Evolutionary conservation across 35 echinoderm and acorn worm genomes (phyloP).

Genomic region (Ophiothrix spiculata): DNA sequence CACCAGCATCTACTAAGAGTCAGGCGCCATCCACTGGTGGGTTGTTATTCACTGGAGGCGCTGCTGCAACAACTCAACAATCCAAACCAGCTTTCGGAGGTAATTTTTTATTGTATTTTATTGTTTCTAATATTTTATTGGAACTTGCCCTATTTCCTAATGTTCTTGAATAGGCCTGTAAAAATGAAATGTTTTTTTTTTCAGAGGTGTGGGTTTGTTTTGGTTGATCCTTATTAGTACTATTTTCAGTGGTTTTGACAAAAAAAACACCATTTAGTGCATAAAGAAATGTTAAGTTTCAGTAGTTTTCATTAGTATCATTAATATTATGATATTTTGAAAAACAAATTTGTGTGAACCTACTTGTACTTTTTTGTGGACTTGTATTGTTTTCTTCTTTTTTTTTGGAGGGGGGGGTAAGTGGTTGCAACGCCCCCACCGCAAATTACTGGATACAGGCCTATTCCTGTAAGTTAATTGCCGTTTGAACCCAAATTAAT

Average conservation of each 20-base stretch:
- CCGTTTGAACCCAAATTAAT: no score
- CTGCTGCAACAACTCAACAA: slow-evolving; percentile 19
- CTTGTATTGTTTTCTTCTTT: no score
- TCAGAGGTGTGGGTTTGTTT: background rate
- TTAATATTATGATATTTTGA: no score
- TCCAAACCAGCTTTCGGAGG: slow-evolving; percentile 31
- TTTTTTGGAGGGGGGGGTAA: no score
- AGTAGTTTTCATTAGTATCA: no score
- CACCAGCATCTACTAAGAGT: background rate
- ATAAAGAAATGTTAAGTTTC: background rate
- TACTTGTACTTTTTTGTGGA: no score
- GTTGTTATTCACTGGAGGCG: background rate
- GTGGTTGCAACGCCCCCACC: no score
- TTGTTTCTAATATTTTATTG: background rate
- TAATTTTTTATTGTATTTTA: background rate
- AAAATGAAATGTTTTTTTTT: no score
- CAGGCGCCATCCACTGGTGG: background rate
- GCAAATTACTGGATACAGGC: no score
- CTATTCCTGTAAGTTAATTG: no score
- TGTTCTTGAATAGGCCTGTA: no score
- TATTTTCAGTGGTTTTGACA: background rate
- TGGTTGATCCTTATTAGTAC: background rate
- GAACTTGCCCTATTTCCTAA: background rate
- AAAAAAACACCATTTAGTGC: background rate
- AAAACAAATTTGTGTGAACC: no score